Percentiles rank a stretch among this genome's conserved stretches.
Conservation (phyloP, 2,113 vertebrate species). For the Tachycineta bicolor region DNA sequence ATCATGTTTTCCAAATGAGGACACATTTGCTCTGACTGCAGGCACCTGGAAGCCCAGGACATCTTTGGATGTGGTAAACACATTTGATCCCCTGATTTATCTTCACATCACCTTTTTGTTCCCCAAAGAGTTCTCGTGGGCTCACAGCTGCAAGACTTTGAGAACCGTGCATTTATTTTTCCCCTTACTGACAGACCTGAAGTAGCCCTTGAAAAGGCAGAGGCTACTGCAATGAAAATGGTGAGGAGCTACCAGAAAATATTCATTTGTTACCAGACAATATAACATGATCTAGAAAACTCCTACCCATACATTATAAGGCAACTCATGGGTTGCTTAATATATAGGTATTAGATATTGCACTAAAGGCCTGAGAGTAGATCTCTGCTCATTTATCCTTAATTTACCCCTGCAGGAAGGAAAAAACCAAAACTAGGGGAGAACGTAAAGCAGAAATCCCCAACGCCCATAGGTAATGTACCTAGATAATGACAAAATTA, state of each 20-base stretch:
- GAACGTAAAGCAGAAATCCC: not conserved
- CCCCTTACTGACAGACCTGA: not conserved
- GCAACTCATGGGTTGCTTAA: not conserved
- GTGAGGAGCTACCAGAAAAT: not conserved
- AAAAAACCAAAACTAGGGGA: not conserved
- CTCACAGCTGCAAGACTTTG: not conserved
- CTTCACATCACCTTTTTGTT: not conserved
- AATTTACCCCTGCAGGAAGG: not conserved
- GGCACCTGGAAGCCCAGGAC: not conserved
- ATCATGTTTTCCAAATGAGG: not conserved
- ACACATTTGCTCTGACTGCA: not conserved
- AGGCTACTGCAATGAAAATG: not conserved
- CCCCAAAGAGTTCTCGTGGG: not conserved
- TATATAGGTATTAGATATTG: not conserved
- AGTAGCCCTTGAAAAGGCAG: not conserved
- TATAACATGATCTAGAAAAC: not conserved
- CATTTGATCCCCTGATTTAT: not conserved
- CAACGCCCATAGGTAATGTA: not conserved
- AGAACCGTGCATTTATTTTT: not conserved
- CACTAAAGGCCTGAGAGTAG: not conserved
- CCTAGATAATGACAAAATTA: not conserved
- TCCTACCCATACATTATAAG: not conserved
- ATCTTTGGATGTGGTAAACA: accelerated
- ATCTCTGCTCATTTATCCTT: not conserved
- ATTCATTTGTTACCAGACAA: not conserved